These are phyloP conservation scores for Neomonachus schauinslandi DNA, from an alignment of 2,113 vertebrate genomes.

Conservation along the genomic window DNA sequence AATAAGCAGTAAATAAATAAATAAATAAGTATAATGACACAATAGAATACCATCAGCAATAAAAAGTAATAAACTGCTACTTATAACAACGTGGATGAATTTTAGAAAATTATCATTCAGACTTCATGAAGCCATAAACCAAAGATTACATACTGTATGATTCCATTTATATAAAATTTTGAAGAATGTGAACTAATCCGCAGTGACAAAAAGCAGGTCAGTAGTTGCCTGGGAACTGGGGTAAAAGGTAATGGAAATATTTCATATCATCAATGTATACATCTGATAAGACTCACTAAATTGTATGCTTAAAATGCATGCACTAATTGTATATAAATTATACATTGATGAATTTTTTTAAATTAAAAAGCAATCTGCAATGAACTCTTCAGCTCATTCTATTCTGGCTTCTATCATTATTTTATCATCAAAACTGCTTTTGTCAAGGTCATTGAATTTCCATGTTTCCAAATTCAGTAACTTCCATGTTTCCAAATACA, in stretches of 20 bases:
- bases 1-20: too few species aligned
- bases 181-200: not conserved
- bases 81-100: not conserved
- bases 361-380: not conserved
- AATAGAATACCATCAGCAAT: not conserved
- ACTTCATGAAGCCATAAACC: not conserved
- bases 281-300: not conserved
- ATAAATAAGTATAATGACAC: too few species aligned
- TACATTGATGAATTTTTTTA: not conserved
- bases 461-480: not conserved
- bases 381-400: not conserved
- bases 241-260: not conserved
- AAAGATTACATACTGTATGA: not conserved
- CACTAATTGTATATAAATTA: not conserved
- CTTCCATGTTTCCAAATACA: not conserved
- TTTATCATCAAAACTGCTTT: not conserved
- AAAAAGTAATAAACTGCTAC: not conserved
- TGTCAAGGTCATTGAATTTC: not conserved
- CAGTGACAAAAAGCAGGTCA: not conserved
- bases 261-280: not conserved
- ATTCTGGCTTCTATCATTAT: not conserved
- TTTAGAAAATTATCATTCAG: not conserved
- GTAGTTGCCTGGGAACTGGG: fast-evolving
- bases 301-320: not conserved
- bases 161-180: not conserved